A percentile compares a stretch with the other conserved stretches of the same genome.
Evolutionary conservation across 2,888 invertebrate species (phyloP).

Genomic region (Dryococelus australis): DNA sequence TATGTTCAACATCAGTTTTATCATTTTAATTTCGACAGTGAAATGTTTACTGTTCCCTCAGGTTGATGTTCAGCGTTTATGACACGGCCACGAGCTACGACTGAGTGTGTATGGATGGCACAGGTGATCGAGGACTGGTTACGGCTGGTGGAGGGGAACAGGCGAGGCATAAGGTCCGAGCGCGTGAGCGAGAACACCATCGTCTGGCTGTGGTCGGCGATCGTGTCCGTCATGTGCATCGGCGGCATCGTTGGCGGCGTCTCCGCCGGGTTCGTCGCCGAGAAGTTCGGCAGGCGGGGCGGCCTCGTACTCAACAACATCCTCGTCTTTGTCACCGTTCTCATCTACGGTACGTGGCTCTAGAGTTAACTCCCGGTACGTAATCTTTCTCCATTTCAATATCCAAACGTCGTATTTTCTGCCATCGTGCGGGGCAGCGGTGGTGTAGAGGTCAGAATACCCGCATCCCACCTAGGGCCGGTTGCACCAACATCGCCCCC

Average conservation of each 20-base stretch:
- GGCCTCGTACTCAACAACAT: neutral
- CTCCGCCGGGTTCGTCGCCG: neutral
- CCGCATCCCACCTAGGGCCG: no score
- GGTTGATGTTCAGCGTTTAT: no score
- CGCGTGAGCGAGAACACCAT: neutral
- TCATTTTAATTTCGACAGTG: no score
- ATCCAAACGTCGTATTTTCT: no score
- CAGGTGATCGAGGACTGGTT: neutral
- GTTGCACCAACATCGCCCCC: no score
- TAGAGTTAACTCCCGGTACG: no score
- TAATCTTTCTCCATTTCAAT: no score
- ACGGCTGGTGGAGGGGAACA: neutral
- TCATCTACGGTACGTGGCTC: neutral
- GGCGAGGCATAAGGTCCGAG: neutral
- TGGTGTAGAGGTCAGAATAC: no score
- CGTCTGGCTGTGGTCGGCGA: neutral
- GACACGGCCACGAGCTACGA: no score
- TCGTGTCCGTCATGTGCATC: neutral
- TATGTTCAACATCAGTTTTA: no score
- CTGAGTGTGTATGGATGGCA: neutral
- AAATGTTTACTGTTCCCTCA: no score
- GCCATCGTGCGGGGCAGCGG: no score
- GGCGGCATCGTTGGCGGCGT: neutral
- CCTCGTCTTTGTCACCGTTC: neutral
- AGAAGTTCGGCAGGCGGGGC: neutral